phyloP scores from a whole-genome alignment of 2,113 vertebrate genomes.

The Ancistrus triradiatus region DNA sequence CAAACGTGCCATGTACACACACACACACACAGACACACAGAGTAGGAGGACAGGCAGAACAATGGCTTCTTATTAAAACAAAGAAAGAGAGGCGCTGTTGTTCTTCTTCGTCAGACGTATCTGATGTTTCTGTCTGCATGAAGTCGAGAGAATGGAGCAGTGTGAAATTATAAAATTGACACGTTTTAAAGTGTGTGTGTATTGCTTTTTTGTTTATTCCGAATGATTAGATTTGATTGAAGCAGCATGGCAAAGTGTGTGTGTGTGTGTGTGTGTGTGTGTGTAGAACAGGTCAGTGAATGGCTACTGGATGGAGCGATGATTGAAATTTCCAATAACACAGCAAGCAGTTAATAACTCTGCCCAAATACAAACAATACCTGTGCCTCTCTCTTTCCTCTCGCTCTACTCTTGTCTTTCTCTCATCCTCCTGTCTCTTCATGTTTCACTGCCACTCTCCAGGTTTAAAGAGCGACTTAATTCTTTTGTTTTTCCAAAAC shows the following conservation, averaged over 20 bases:
- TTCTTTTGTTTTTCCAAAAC: neutral
- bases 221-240: constrained; percentile 50
- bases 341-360: too few species aligned
- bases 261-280: constrained; percentile 11
- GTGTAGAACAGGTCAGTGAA: constrained; percentile 24
- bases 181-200: neutral
- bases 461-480: too few species aligned
- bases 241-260: constrained; percentile 23
- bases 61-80: constrained; percentile 54
- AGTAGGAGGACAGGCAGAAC: constrained; percentile 53
- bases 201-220: constrained; percentile 39
- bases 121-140: constrained; percentile 59
- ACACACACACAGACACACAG: constrained; percentile 36
- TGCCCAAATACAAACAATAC: too few species aligned
- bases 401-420: too few species aligned
- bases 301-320: neutral
- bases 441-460: too few species aligned
- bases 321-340: neutral
- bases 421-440: too few species aligned
- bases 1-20: constrained; percentile 44
- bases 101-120: constrained; percentile 32
- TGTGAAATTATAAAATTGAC: constrained; percentile 36
- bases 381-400: too few species aligned
- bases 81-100: constrained; percentile 1
- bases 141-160: constrained; percentile 45